phyloP scores from a whole-genome alignment of 2,113 vertebrate species.

The Dicrurus megarhynchus region DNA sequence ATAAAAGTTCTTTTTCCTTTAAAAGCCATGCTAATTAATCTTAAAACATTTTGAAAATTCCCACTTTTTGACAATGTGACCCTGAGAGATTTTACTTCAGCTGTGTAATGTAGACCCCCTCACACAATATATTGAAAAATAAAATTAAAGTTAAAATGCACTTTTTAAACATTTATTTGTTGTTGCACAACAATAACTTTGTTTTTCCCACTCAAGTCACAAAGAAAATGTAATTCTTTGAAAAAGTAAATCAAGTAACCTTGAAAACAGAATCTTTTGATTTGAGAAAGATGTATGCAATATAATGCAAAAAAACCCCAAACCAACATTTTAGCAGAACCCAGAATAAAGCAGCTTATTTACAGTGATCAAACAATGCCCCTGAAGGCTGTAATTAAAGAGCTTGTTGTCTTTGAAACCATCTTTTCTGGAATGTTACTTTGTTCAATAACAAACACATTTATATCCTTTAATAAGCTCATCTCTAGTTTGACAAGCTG shows the following conservation, averaged over 20 bases:
- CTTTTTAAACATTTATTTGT: neutral
- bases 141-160: neutral
- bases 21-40: neutral
- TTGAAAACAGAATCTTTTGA: slow-evolving; percentile 55
- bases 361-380: slow-evolving; percentile 67
- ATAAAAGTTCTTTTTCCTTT: neutral
- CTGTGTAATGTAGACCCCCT: neutral
- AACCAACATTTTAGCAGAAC: slow-evolving; percentile 44
- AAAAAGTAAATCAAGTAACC: slow-evolving; percentile 51
- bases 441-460: slow-evolving; percentile 65
- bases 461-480: slow-evolving; percentile 66
- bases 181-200: neutral
- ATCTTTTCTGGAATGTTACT: slow-evolving; percentile 63
- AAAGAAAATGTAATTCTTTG: slow-evolving; percentile 26
- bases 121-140: neutral
- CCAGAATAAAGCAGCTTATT: slow-evolving; percentile 67
- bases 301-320: neutral
- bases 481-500: slow-evolving; percentile 46
- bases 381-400: slow-evolving; percentile 71
- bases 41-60: neutral
- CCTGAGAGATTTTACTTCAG: neutral
- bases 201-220: neutral
- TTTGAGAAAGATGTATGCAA: slow-evolving; percentile 46
- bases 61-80: neutral
- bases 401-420: slow-evolving; percentile 68